These are phyloP conservation scores for Clarias batrachus DNA, from an alignment of 2,113 vertebrate species.

Conservation along the genomic window DNA sequence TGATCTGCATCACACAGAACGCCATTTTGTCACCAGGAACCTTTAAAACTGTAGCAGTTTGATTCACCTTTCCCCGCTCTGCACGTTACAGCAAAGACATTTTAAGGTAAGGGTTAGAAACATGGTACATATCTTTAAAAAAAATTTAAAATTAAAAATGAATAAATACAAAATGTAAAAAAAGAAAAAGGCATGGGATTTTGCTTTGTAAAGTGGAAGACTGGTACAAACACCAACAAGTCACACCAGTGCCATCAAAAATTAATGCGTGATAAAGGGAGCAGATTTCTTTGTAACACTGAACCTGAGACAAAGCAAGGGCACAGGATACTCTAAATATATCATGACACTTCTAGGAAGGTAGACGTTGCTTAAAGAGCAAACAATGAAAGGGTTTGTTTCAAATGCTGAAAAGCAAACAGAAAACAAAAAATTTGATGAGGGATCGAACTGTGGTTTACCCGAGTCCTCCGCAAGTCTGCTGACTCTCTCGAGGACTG, in stretches of 20 bases:
- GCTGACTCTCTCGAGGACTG: slow-evolving; percentile 85
- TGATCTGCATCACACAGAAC: not conserved
- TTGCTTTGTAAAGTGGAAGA: slow-evolving; percentile 22
- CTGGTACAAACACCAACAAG: slow-evolving; percentile 29
- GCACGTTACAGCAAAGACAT: not conserved
- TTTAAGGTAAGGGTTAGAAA: not conserved
- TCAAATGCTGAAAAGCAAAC: not conserved
- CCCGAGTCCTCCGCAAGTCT: slow-evolving; percentile 87
- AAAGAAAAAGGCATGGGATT: slow-evolving; percentile 8
- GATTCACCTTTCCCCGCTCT: not conserved
- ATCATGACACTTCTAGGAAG: not conserved
- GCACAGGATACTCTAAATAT: not conserved
- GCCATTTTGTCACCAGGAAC: not conserved
- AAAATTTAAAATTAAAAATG: no score
- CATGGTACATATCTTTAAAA: not conserved
- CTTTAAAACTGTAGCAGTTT: not conserved
- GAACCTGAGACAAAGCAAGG: slow-evolving; percentile 15
- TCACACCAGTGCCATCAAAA: slow-evolving; percentile 42
- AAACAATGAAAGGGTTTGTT: not conserved
- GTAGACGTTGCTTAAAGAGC: not conserved
- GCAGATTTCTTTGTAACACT: slow-evolving; percentile 16
- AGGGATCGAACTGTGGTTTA: slow-evolving; percentile 56
- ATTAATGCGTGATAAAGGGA: slow-evolving; percentile 36
- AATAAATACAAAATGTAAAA: no score
- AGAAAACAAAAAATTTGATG: not conserved